Evolutionary conservation across 1,140 invertebrate genomes (phyloP).

Genomic region (Drosophila kurseongensis): DNA sequence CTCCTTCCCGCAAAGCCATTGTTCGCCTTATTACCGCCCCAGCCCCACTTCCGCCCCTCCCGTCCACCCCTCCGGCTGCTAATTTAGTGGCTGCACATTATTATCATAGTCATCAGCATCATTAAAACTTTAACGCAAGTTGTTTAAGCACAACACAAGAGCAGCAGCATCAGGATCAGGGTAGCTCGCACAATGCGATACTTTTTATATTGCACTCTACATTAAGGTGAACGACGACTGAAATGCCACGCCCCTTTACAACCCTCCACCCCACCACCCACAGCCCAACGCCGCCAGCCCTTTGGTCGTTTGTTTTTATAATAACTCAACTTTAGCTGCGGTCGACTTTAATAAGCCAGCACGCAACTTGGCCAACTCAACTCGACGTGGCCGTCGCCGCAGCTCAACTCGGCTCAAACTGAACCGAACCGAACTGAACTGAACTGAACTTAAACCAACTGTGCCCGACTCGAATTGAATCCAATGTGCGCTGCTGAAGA

Average conservation of each 20-base stretch:
- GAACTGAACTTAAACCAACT: constrained; percentile 19
- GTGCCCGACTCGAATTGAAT: constrained; percentile 64
- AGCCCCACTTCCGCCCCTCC: constrained; percentile 8
- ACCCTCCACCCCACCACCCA: neutral
- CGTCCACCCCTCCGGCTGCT: constrained; percentile 43
- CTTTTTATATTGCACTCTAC: constrained; percentile 80
- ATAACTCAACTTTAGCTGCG: constrained; percentile 80
- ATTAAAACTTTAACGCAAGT: constrained; percentile 79
- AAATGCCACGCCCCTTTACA: neutral
- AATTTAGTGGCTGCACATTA: constrained; percentile 82
- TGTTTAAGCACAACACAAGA: constrained; percentile 65
- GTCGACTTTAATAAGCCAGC: constrained; percentile 80
- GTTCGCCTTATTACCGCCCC: constrained; percentile 37
- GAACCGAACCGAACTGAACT: constrained; percentile 12
- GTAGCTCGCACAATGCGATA: constrained; percentile 62
- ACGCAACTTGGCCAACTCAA: constrained; percentile 77
- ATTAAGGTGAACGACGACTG: constrained; percentile 68
- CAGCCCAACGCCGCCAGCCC: constrained; percentile 5
- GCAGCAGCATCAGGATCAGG: constrained; percentile 20
- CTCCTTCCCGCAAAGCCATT: constrained; percentile 1
- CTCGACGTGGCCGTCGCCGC: constrained; percentile 43
- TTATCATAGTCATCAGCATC: constrained; percentile 81
- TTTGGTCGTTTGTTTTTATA: constrained; percentile 63
- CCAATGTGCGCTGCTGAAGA: constrained; percentile 56
- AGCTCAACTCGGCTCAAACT: constrained; percentile 30